Conservation (phyloP, 2,113 vertebrate species). For the Asarcornis scutulata region DNA sequence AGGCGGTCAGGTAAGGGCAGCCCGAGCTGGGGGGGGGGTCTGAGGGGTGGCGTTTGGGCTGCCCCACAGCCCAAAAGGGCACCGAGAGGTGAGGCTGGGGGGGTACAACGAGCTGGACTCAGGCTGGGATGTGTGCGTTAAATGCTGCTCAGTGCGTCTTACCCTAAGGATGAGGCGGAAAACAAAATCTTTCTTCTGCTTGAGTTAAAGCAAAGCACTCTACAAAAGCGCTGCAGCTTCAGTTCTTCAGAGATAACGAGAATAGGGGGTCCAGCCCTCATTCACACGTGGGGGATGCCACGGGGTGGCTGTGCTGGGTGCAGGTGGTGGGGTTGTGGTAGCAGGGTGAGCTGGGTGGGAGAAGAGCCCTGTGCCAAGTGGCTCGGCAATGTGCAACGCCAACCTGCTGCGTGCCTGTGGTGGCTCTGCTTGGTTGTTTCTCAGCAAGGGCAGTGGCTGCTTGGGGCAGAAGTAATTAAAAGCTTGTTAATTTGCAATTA, state of each 20-base stretch:
- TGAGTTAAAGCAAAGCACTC: fast-evolving
- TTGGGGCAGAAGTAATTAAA: background rate
- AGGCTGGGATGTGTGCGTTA: fast-evolving
- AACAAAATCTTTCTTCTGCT: background rate
- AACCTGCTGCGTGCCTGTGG: fast-evolving
- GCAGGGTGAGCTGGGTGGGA: background rate
- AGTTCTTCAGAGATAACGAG: background rate
- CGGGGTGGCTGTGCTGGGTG: fast-evolving
- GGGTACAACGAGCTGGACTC: background rate
- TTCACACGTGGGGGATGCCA: background rate
- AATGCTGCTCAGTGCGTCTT: fast-evolving
- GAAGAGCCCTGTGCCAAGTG: background rate
- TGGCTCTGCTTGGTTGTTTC: background rate
- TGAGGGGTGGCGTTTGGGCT: background rate
- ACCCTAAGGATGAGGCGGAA: background rate
- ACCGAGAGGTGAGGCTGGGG: background rate
- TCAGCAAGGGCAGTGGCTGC: background rate
- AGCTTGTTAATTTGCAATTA: background rate
- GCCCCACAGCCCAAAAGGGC: no score
- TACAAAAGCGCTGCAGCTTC: background rate
- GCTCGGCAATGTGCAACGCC: background rate
- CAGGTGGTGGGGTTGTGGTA: background rate
- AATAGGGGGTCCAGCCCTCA: no score
- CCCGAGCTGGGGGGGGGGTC: background rate
- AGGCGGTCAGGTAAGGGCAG: conserved; percentile 83